These are phyloP conservation scores for Corythornis cristatus DNA, from an alignment of 2,113 vertebrate genomes.

Conservation along the genomic window DNA sequence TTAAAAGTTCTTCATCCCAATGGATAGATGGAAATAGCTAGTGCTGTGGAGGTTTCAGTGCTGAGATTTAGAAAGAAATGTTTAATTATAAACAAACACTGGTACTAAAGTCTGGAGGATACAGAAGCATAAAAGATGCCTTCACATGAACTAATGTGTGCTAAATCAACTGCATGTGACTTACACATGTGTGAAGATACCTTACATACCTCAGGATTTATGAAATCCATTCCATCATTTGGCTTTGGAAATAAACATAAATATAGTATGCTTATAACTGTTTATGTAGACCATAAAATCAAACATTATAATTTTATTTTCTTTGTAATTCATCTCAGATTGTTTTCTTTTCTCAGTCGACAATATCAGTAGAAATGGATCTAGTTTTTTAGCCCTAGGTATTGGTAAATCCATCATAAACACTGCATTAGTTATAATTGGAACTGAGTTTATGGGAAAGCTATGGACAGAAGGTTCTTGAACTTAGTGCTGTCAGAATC, in stretches of 20 bases:
- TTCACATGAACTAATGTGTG: not conserved
- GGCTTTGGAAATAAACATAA: not conserved
- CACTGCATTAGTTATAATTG: not conserved
- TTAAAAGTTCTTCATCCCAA: not conserved
- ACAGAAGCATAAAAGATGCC: not conserved
- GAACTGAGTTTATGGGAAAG: not conserved
- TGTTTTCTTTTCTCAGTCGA: not conserved
- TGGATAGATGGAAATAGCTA: not conserved
- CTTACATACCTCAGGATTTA: not conserved
- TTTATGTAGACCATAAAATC: not conserved
- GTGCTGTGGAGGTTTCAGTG: not conserved
- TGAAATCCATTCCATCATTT: not conserved
- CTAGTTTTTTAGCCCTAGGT: not conserved
- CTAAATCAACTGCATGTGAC: not conserved
- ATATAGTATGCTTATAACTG: not conserved
- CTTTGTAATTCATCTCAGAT: not conserved
- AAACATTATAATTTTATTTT: not conserved
- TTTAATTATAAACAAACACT: not conserved
- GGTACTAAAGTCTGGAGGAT: not conserved
- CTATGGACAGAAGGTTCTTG: constrained; percentile 12
- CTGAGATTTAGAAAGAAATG: not conserved
- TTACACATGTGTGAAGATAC: not conserved
- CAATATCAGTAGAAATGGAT: not conserved
- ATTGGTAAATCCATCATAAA: not conserved
- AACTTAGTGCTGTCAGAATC: constrained; percentile 21